phyloP scores from a whole-genome alignment of 2,797 vertebrate genomes.

The Forpus xanthops region DNA sequence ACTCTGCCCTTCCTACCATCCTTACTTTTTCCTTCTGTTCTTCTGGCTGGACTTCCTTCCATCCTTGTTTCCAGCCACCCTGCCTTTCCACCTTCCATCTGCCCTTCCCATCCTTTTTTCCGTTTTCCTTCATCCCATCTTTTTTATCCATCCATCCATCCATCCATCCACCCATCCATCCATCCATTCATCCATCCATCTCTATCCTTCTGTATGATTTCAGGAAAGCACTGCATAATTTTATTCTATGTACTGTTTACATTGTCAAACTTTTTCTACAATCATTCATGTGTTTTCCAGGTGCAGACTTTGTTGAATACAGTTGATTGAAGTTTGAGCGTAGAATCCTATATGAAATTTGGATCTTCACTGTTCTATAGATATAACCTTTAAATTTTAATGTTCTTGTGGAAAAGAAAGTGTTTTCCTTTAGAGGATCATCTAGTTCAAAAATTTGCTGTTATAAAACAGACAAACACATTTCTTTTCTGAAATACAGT shows the following conservation, averaged over 20 bases:
- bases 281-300: not conserved
- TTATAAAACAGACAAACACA: not conserved
- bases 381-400: not conserved
- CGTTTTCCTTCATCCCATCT: too few relatives aligned
- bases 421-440: not conserved
- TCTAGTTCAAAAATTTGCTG: not conserved
- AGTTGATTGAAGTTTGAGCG: not conserved
- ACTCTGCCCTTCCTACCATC: too few relatives aligned
- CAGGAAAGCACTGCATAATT: not conserved
- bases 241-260: not conserved
- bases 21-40: too few relatives aligned
- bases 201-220: not conserved
- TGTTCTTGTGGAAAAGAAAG: not conserved
- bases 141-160: too few relatives aligned
- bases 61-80: too few relatives aligned
- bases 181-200: too few relatives aligned
- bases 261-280: not conserved
- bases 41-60: too few relatives aligned
- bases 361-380: not conserved
- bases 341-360: not conserved
- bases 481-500: slow-evolving; percentile 1
- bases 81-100: too few relatives aligned
- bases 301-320: slow-evolving; percentile 16
- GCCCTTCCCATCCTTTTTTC: too few relatives aligned
- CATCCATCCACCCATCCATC: too few relatives aligned